Percentiles rank a stretch among this genome's conserved stretches.
Evolutionary conservation across 2,113 vertebrate genomes (phyloP).

Genomic region (Rhabdomys dilectus): DNA sequence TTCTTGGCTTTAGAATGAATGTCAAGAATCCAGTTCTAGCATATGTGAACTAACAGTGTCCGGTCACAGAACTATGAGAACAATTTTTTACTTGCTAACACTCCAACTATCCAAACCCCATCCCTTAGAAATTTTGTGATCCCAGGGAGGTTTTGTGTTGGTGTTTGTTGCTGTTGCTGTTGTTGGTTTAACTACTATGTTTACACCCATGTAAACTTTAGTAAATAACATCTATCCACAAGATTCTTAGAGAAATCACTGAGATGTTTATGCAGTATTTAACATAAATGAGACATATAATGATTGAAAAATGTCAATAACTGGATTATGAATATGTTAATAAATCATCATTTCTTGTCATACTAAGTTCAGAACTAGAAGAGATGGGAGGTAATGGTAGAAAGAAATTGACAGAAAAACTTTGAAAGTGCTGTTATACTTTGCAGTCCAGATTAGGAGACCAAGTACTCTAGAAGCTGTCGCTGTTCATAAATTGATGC

Average conservation of each 20-base stretch:
- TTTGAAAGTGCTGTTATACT: neutral
- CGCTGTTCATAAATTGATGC: slow-evolving; percentile 12
- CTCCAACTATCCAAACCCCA: neutral
- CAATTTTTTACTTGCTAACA: slow-evolving; percentile 5
- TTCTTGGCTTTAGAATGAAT: too few species aligned
- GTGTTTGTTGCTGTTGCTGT: neutral
- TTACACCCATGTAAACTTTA: slow-evolving; percentile 28
- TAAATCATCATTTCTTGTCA: neutral
- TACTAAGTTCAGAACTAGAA: neutral
- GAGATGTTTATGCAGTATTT: neutral
- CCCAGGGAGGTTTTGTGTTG: neutral
- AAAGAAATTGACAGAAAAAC: slow-evolving; percentile 9
- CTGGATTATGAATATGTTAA: slow-evolving; percentile 27
- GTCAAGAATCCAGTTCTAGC: neutral
- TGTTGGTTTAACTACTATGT: neutral
- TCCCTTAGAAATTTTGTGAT: neutral
- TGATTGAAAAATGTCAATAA: neutral
- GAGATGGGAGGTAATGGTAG: neutral
- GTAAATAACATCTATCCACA: slow-evolving; percentile 8
- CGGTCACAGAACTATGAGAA: neutral
- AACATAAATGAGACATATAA: neutral
- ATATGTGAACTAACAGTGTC: neutral
- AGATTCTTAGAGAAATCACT: slow-evolving; percentile 6
- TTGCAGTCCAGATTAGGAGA: neutral
- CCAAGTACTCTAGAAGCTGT: slow-evolving; percentile 43